Conservation (phyloP, 2,797 vertebrate genomes). For the Enteromius trimaculatus region DNA sequence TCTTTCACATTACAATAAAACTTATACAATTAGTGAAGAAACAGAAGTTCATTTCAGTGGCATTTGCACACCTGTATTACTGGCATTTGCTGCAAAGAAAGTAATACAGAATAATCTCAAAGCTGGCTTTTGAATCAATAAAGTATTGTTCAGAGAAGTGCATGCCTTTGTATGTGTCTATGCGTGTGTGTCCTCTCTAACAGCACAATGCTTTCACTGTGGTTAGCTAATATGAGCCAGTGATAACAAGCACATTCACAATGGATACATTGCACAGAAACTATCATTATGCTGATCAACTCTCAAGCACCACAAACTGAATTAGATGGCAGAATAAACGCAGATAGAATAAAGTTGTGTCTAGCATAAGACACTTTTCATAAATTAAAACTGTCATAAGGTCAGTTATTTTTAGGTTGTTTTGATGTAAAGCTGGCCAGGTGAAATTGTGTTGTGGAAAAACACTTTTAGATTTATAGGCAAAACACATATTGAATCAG, state of each 20-base stretch:
- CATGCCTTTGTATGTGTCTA: background rate
- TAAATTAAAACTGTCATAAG: background rate
- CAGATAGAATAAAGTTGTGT: background rate
- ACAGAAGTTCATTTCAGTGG: background rate
- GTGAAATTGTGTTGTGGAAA: conserved; percentile 31
- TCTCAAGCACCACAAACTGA: conserved; percentile 55
- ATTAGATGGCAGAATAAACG: conserved; percentile 1
- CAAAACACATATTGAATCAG: conserved; percentile 13
- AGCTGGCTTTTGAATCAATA: background rate
- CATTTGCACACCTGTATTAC: background rate
- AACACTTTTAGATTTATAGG: conserved; percentile 16
- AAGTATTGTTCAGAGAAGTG: conserved; percentile 21
- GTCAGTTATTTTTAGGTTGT: conserved; percentile 27
- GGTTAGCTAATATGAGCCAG: conserved; percentile 72
- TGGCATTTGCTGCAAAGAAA: background rate
- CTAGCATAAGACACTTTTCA: background rate
- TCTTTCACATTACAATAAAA: background rate
- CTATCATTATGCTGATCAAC: conserved; percentile 65
- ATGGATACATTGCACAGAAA: conserved; percentile 69
- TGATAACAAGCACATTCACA: conserved; percentile 72
- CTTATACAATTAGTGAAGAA: background rate
- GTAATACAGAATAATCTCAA: background rate
- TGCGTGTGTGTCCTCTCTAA: conserved; percentile 61
- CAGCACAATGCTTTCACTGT: conserved; percentile 77
- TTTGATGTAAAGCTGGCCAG: conserved; percentile 17